Base-by-base conservation (phyloP, 2,113 vertebrate species). In the Paracanthobrama guichenoti region DNA sequence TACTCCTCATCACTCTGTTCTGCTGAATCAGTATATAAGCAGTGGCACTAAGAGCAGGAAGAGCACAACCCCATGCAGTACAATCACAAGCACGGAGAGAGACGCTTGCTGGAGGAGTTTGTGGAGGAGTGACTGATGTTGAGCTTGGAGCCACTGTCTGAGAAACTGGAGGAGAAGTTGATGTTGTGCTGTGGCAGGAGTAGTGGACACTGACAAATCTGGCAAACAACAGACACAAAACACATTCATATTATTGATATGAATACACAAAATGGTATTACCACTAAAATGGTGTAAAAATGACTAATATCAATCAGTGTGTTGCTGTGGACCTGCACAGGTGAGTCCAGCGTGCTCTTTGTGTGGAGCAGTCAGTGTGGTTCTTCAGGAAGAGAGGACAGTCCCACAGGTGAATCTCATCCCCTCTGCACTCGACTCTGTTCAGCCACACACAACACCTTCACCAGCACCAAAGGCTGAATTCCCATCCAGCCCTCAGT, bases 401-500 rank as follows among this genome's bases (percentile, higher is more conserved):
- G 66, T 69, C 66, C 66, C 66, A 69, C 66, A 69, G 66, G 66
- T 69, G 66, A 69, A 69, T 42, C 66, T 69, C 66, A 69, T 69
- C 42, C 35, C 66, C 66, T 69, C 66, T 69, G 66, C 66, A 69
- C 66, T 69, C 66, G 2, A 42, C 35, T 69, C 18, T n/a, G 66
- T 69, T 69, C 35, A 69, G 1, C 66, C 35, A 69, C 66, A n/a
- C n/a, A 69, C 35, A 42, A 69, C 66, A 69, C 66, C 66, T 69
- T 69, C 35, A 69, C 35, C 66, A 69, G 66, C 35, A 69, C 35
- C 66, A 69, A 69, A 69, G 18, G 12, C 20, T 69, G 18, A 69
- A 69, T 69, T 69, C 66, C 66, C 18, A 69, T 69, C n/a, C 66
- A 69, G 35, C 73, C 57, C 84, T 86, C 28, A 59, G 57, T 35